A percentile compares a stretch with the other conserved stretches of the same genome.
These are phyloP conservation scores for Psammodynastes pulverulentus DNA, from an alignment of 2,113 vertebrate species.

Conservation along the genomic window DNA sequence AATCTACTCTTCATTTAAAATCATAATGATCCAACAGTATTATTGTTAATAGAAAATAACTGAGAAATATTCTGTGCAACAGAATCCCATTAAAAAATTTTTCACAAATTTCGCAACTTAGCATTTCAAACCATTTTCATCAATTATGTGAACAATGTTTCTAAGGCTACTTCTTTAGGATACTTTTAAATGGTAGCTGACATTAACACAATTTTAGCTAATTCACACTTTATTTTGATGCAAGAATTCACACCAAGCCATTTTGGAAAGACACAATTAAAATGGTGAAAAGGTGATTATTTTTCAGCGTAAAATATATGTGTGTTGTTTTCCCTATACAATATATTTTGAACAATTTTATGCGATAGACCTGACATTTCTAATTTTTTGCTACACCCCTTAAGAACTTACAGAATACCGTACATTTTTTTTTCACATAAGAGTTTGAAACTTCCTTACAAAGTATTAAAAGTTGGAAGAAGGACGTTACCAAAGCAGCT, in stretches of 20 bases:
- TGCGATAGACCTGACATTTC: neutral
- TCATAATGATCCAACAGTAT: neutral
- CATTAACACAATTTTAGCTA: neutral
- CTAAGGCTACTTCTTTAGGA: neutral
- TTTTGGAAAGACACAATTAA: neutral
- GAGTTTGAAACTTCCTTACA: neutral
- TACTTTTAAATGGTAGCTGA: neutral
- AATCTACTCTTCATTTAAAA: neutral
- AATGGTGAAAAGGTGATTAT: neutral
- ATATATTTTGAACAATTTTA: neutral
- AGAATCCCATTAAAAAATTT: neutral
- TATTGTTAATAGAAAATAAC: neutral
- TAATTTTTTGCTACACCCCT: neutral
- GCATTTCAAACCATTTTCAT: neutral
- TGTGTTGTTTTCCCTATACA: neutral
- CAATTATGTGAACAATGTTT: neutral
- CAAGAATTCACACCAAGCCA: neutral
- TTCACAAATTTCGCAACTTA: neutral
- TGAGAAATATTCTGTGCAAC: neutral
- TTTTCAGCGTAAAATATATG: neutral
- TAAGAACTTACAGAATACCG: neutral
- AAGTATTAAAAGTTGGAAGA: neutral
- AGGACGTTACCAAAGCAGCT: neutral
- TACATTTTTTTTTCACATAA: neutral
- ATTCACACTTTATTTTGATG: constrained; percentile 14